A percentile compares a stretch with the other conserved stretches of the same genome.
phyloP scores from a whole-genome alignment of 2,113 vertebrate species.

The Varanus komodoensis region DNA sequence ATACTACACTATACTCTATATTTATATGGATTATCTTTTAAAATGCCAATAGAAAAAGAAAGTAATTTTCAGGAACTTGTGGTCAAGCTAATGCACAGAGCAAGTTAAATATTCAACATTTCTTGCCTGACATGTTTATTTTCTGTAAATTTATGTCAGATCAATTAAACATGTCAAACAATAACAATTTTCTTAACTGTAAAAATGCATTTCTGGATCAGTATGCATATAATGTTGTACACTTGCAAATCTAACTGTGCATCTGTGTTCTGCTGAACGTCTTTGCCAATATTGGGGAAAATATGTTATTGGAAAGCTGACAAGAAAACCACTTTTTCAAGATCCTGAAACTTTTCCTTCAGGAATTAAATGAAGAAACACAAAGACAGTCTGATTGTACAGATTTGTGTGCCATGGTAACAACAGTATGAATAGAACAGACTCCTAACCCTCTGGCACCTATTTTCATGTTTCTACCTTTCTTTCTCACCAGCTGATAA shows the following conservation, averaged over 20 bases:
- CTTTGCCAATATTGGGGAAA: background rate
- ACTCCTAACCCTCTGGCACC: background rate
- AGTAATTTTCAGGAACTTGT: slow-evolving; percentile 2
- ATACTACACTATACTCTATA: slow-evolving; percentile 8
- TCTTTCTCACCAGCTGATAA: background rate
- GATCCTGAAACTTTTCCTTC: background rate
- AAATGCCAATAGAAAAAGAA: slow-evolving; percentile 1
- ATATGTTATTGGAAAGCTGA: background rate
- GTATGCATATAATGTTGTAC: background rate
- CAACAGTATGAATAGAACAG: background rate
- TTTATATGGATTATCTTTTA: slow-evolving; percentile 11
- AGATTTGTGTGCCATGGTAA: background rate
- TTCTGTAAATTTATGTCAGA: background rate
- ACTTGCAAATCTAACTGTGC: background rate
- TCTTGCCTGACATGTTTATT: background rate
- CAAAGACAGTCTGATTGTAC: background rate
- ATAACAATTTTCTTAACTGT: background rate
- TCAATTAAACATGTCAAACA: background rate
- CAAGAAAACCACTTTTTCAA: background rate
- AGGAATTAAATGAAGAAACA: too few relatives aligned
- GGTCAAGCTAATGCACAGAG: background rate
- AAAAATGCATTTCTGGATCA: background rate
- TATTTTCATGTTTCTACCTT: background rate
- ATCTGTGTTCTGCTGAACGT: background rate
- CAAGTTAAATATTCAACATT: background rate